Evolutionary conservation across 53 echinoderm and acorn worm genomes (phyloP).

Genomic region (Henricia sp.): DNA sequence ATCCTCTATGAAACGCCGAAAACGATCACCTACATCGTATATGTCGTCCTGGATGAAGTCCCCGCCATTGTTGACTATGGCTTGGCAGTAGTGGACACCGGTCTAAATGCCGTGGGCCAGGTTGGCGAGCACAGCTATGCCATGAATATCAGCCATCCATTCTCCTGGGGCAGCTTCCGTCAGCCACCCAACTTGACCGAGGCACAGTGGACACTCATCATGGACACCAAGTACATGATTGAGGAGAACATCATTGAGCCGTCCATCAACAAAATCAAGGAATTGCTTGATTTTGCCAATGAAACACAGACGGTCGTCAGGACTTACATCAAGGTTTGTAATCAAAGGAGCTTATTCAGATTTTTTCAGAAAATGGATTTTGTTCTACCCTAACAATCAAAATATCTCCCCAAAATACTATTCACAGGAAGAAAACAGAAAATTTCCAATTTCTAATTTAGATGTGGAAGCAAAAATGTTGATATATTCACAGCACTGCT

Average conservation of each 20-base stretch:
- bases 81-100: slow-evolving; percentile 49
- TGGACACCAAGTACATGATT: slow-evolving; percentile 49
- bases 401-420: too few species aligned
- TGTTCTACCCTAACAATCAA: too few species aligned
- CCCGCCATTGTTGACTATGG: slow-evolving; percentile 46
- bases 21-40: slow-evolving; percentile 45
- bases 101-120: slow-evolving; percentile 67
- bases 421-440: too few species aligned
- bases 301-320: slow-evolving; percentile 51
- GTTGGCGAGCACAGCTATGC: slow-evolving; percentile 88
- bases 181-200: slow-evolving; percentile 78
- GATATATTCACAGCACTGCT: too few species aligned
- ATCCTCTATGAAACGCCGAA: slow-evolving; percentile 44
- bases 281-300: slow-evolving; percentile 43
- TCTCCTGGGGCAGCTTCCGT: slow-evolving; percentile 96
- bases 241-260: slow-evolving; percentile 49
- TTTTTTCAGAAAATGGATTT: too few species aligned
- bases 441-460: too few species aligned
- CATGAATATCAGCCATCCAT: slow-evolving; percentile 95
- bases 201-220: slow-evolving; percentile 76
- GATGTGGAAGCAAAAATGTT: too few species aligned
- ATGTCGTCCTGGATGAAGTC: slow-evolving; percentile 47
- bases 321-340: slow-evolving; percentile 45
- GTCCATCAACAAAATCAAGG: slow-evolving; percentile 58
- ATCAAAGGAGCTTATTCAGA: background rate